A percentile compares a stretch with the other conserved stretches of the same genome.
Conservation (phyloP, 2,888 invertebrate genomes). For the Gymnosoma rotundatum region DNA sequence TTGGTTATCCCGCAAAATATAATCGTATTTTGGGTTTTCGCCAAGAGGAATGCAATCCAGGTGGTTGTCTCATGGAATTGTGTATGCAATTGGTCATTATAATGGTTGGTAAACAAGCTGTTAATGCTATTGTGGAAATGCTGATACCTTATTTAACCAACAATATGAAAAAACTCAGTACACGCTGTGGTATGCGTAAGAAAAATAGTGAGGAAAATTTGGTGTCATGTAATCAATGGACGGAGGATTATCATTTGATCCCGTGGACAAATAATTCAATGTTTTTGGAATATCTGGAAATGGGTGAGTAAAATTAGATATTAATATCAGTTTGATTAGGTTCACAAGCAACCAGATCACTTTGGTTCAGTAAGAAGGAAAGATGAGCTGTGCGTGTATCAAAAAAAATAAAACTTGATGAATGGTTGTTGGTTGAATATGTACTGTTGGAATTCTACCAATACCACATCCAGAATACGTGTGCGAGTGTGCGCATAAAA, state of each 20-base stretch:
- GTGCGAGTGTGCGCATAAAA: no score
- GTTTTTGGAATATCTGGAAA: conserved; percentile 92
- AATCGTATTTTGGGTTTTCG: conserved; percentile 87
- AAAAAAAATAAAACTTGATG: no score
- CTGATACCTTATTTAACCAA: conserved; percentile 86
- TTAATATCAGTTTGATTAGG: no score
- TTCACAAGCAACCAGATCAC: no score
- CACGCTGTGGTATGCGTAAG: conserved; percentile 83
- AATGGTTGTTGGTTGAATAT: no score
- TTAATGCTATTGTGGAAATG: conserved; percentile 90
- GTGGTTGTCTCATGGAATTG: conserved; percentile 93
- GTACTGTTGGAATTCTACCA: no score
- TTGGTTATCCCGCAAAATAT: conserved; percentile 90
- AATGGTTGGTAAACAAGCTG: conserved; percentile 92
- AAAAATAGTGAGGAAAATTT: conserved; percentile 79
- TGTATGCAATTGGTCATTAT: conserved; percentile 93
- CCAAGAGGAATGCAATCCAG: conserved; percentile 91
- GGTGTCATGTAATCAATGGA: conserved; percentile 87
- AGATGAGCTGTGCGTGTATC: no score
- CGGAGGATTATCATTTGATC: conserved; percentile 88
- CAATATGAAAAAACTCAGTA: conserved; percentile 81
- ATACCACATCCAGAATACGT: no score
- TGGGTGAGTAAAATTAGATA: conserved; percentile 84
- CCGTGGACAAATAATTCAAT: conserved; percentile 87
- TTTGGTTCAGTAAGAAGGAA: no score